Evolutionary conservation across 2,113 vertebrate species (phyloP).

Genomic region (Neolamprologus fasciatus): DNA sequence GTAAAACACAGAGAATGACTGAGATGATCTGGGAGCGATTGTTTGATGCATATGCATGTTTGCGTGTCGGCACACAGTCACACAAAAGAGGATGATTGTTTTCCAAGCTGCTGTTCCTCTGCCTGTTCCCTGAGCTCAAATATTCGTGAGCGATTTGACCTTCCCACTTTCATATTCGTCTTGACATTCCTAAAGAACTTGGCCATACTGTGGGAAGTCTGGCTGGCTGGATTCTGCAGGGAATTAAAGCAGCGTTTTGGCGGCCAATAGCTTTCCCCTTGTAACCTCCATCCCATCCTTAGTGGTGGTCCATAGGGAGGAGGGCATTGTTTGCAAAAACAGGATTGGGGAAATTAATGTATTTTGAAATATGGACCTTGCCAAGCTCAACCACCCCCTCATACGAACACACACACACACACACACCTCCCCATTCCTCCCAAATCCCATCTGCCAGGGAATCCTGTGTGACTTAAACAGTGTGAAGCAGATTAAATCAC

Average conservation of each 20-base stretch:
- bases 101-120: slow-evolving; percentile 60
- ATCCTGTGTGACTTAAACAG: slow-evolving; percentile 53
- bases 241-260: slow-evolving; percentile 62
- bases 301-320: slow-evolving; percentile 49
- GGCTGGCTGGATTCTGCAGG: slow-evolving; percentile 59
- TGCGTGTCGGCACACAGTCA: slow-evolving; percentile 31
- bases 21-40: slow-evolving; percentile 12
- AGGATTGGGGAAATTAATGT: slow-evolving; percentile 65
- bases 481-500: slow-evolving; percentile 64
- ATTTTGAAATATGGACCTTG: slow-evolving; percentile 67
- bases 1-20: slow-evolving; percentile 44
- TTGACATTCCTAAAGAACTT: slow-evolving; percentile 72
- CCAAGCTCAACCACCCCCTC: slow-evolving; percentile 22
- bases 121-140: slow-evolving; percentile 49
- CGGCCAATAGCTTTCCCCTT: slow-evolving; percentile 52
- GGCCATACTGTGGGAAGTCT: slow-evolving; percentile 72
- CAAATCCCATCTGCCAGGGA: slow-evolving; percentile 54
- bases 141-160: slow-evolving; percentile 65
- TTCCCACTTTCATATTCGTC: slow-evolving; percentile 67
- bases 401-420: background rate
- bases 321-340: slow-evolving; percentile 62
- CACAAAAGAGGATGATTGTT: slow-evolving; percentile 53
- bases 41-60: slow-evolving; percentile 38
- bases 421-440: background rate
- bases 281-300: slow-evolving; percentile 59